A percentile compares a stretch with the other conserved stretches of the same genome.
phyloP scores from a whole-genome alignment of 2,888 invertebrate species.

The Xanthia icteritia region DNA sequence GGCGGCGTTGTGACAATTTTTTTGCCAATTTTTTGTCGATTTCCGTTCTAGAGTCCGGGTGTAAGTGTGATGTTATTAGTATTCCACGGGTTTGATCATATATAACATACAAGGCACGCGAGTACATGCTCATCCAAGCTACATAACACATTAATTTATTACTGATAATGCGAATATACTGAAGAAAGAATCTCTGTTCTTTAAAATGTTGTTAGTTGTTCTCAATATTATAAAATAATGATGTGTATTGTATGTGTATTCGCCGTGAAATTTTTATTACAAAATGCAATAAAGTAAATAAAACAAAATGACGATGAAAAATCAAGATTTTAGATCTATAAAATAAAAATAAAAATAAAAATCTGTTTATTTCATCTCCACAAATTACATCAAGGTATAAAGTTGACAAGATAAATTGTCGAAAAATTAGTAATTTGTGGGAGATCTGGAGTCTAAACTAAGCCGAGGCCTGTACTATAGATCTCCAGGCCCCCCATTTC shows the following conservation, averaged over 20 bases:
- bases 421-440: too few species aligned
- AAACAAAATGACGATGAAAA: neutral
- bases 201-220: slow-evolving; percentile 5
- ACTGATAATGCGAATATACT: neutral
- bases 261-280: slow-evolving; percentile 4
- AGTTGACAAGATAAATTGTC: too few species aligned
- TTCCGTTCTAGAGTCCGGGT: neutral
- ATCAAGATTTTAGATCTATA: neutral
- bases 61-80: neutral
- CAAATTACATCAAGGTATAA: too few species aligned
- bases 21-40: neutral
- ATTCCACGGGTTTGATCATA: neutral
- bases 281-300: neutral
- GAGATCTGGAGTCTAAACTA: too few species aligned
- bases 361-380: too few species aligned
- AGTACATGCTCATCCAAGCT: neutral
- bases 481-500: too few species aligned
- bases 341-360: too few species aligned
- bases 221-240: neutral
- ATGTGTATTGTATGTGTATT: neutral
- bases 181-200: slow-evolving; percentile 19
- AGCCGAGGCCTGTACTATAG: too few species aligned
- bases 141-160: neutral
- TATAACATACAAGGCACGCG: neutral
- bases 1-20: neutral